Conservation (phyloP, 2,113 vertebrate species). For the Eidolon helvum region DNA sequence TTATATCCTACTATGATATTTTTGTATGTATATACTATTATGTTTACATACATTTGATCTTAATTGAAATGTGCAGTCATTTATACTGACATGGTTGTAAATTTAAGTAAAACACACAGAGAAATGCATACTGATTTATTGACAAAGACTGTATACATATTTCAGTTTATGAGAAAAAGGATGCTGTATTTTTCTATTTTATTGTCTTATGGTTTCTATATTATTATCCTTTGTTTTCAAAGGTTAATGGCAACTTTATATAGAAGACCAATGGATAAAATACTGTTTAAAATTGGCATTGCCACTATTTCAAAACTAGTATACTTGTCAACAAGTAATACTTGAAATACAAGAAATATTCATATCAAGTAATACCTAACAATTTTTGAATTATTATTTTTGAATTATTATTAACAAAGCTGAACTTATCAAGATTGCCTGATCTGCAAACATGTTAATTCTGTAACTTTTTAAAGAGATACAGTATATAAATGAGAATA, state of each 20-base stretch:
- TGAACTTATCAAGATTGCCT: background rate
- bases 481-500: background rate
- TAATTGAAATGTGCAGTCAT: slow-evolving; percentile 49
- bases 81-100: slow-evolving; percentile 66
- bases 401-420: slow-evolving; percentile 17
- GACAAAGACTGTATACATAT: slow-evolving; percentile 69
- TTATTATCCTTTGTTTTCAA: slow-evolving; percentile 70
- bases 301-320: background rate
- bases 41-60: slow-evolving; percentile 49
- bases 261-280: slow-evolving; percentile 70
- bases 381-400: slow-evolving; percentile 57
- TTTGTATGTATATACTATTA: background rate
- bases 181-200: slow-evolving; percentile 66
- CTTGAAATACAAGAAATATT: background rate
- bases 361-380: slow-evolving; percentile 55
- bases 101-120: slow-evolving; percentile 71
- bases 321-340: background rate
- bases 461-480: slow-evolving; percentile 32
- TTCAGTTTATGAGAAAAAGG: slow-evolving; percentile 72
- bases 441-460: background rate
- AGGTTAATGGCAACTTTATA: slow-evolving; percentile 70
- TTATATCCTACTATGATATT: slow-evolving; percentile 43
- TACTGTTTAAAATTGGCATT: slow-evolving; percentile 19
- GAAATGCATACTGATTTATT: slow-evolving; percentile 53
- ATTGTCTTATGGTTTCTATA: slow-evolving; percentile 58